These are phyloP conservation scores for western clawed frog (Xenopus tropicalis) DNA, from an alignment of 2,113 vertebrate genomes.

Conservation along the genomic window UCB_Xtro_10.0 CM004446.2:114764001-114764500, in stretches of 20 bases:
- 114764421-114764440: slow-evolving; percentile 80
- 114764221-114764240: slow-evolving; percentile 86
- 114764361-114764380: slow-evolving; percentile 66
- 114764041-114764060: too few relatives aligned
- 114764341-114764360: slow-evolving; percentile 58
- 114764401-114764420: slow-evolving; percentile 86
- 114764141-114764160: background rate
- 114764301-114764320: slow-evolving; percentile 54
- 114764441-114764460: slow-evolving; percentile 88
- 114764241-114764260: slow-evolving; percentile 90
- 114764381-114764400: slow-evolving; percentile 86
- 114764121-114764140: too few relatives aligned
- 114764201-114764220: slow-evolving; percentile 97
- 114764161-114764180: slow-evolving; percentile 80
- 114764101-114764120: too few relatives aligned
- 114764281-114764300: slow-evolving; percentile 64
- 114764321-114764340: slow-evolving; percentile 63
- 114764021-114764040: too few relatives aligned
- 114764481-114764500: slow-evolving; percentile 85
- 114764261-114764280: slow-evolving; percentile 92
- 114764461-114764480: slow-evolving; percentile 86
- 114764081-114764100: too few relatives aligned
- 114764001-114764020: too few relatives aligned
- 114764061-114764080: too few relatives aligned
- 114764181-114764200: slow-evolving; percentile 92